Conservation (phyloP, 2,113 vertebrate species). For the Poeciliopsis occidentalis region DNA sequence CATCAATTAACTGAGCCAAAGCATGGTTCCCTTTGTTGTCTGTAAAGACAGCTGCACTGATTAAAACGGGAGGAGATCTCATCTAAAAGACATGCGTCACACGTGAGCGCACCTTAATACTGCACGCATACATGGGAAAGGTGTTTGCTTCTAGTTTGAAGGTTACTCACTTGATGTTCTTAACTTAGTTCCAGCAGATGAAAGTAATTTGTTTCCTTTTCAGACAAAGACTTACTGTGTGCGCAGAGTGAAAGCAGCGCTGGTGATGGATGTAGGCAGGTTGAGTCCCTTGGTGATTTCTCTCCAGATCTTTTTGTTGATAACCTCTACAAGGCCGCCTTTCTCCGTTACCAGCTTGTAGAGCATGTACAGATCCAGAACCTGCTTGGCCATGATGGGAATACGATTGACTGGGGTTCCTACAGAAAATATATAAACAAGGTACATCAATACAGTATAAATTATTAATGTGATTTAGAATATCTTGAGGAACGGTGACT, state of each 20-base stretch:
- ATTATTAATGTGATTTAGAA: background rate
- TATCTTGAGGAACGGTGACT: conserved; percentile 3
- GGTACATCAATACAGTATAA: conserved; percentile 11
- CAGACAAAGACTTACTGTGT: conserved; percentile 85
- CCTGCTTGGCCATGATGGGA: conserved; percentile 99
- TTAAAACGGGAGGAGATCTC: conserved; percentile 16
- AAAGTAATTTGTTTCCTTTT: conserved; percentile 12
- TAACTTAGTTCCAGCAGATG: conserved; percentile 24
- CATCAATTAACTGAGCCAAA: conserved; percentile 1
- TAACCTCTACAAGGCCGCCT: conserved; percentile 95
- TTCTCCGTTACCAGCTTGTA: conserved; percentile 98
- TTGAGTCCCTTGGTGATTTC: conserved; percentile 98
- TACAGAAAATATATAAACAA: conserved; percentile 50
- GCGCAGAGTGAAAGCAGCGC: conserved; percentile 94
- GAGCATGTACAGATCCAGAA: conserved; percentile 94
- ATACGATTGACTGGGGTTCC: conserved; percentile 97
- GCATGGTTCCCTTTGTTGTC: background rate
- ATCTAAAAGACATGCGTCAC: background rate
- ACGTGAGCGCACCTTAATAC: background rate
- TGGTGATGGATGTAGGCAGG: conserved; percentile 97
- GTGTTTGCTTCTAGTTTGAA: conserved; percentile 13
- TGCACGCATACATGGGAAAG: conserved; percentile 17
- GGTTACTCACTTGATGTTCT: conserved; percentile 7
- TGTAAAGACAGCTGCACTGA: conserved; percentile 3
- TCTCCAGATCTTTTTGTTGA: conserved; percentile 99